Evolutionary conservation across 2,888 invertebrate genomes (phyloP), one percentile per base, ranked within the genome.

Genomic region (Hyposoter didymator): DNA sequence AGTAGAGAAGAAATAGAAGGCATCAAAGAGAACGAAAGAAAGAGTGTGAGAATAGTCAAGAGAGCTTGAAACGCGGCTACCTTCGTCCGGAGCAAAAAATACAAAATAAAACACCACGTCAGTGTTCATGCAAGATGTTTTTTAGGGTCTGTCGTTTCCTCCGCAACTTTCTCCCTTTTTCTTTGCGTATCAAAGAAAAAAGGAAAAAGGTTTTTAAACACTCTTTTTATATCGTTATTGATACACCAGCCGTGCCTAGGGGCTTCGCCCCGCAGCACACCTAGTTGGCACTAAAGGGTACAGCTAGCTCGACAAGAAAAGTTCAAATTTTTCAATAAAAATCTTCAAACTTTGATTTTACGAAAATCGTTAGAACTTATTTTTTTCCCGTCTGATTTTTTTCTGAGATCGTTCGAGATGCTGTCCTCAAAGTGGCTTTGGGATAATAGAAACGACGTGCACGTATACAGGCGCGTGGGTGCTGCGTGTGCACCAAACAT

Each of bases 11-110:
- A 74, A 81, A 73, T 66, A 74, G 52, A 81, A 81, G 22, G 80
- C 66, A 67, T 74, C 80, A 74, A 74, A 81, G 80, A 67, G 55
- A 74, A 45, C 19, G 32, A 66, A 67, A 66, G 52, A 47, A 70
- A 62, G 73, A 45, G 80, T 74, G 73, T 67, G 66, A 81, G 80
- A 81, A 45, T 39, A 49, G 47, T 39, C 49, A 49, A 79, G 72
- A 80, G 67, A 66, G 72, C 49, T 64, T 47, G 72, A 79, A 64
- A 74, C 43, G 43, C 14, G 35, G 55, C 28, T n/a, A 55, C 49
- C 73, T 66, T 55, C 14, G 45, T 22, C 35, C 43, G 67, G 49
- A 59, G 59, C 12, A 39, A 72, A 39, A 72, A 72, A 62, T 52
- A 45, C 39, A 73, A 35, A 62, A 80, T 35, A 67, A 52, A 74